phyloP scores from a whole-genome alignment of 2,113 vertebrate species.

The Xiphophorus couchianus region DNA sequence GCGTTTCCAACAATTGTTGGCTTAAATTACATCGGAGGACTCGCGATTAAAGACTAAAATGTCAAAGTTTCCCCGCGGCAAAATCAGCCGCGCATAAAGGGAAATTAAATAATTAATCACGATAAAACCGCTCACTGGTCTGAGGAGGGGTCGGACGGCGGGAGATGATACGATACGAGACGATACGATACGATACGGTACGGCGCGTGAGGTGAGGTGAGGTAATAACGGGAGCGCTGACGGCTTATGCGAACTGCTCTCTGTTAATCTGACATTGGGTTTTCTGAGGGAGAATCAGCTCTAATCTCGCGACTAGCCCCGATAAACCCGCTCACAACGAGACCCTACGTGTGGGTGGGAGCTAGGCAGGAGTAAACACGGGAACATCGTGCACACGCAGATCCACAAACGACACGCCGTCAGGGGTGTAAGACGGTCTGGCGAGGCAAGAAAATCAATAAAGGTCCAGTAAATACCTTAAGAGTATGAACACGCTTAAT shows the following conservation, averaged over 20 bases:
- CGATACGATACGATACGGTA: too few relatives aligned
- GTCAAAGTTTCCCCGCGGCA: neutral
- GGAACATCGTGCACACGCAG: slow-evolving; percentile 15
- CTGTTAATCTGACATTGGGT: slow-evolving; percentile 82
- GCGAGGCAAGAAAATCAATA: slow-evolving; percentile 57
- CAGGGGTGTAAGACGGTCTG: slow-evolving; percentile 30
- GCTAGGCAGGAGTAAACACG: slow-evolving; percentile 39
- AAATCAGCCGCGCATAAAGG: neutral
- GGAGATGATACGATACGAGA: neutral
- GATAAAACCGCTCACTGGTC: slow-evolving; percentile 28
- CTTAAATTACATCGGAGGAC: neutral
- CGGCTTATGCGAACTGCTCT: slow-evolving; percentile 67
- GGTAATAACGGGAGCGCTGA: slow-evolving; percentile 52
- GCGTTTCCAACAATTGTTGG: neutral
- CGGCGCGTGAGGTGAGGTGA: slow-evolving; percentile 62
- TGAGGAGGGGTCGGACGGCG: slow-evolving; percentile 17
- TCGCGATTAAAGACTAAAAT: neutral
- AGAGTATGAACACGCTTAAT: slow-evolving; percentile 50
- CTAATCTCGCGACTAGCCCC: slow-evolving; percentile 81
- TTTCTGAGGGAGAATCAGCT: slow-evolving; percentile 75
- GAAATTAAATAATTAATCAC: slow-evolving; percentile 15
- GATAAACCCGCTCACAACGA: slow-evolving; percentile 74
- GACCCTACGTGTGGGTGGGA: slow-evolving; percentile 44
- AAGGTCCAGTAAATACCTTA: slow-evolving; percentile 46
- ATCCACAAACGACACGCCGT: slow-evolving; percentile 27